These are phyloP conservation scores for Elanoides forficatus DNA, from an alignment of 2,113 vertebrate genomes.

Conservation along the genomic window DNA sequence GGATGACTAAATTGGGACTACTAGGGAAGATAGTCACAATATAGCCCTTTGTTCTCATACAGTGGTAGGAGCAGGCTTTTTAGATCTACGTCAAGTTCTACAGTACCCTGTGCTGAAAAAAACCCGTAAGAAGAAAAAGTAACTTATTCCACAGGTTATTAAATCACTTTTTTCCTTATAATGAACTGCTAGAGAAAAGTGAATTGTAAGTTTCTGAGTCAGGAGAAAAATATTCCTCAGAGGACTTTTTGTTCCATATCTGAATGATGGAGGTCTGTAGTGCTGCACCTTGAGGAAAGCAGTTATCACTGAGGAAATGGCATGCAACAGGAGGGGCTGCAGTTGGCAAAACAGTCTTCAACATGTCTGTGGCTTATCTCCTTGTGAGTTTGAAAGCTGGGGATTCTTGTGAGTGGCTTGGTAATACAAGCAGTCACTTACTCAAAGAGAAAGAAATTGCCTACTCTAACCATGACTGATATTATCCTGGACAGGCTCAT, in stretches of 20 bases:
- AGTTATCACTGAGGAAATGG: not conserved
- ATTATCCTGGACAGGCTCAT: not conserved
- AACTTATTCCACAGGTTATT: not conserved
- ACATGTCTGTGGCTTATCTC: not conserved
- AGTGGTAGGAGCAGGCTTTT: not conserved
- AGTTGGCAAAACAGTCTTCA: not conserved
- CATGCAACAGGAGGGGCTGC: not conserved
- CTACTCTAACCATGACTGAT: accelerated
- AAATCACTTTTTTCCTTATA: not conserved
- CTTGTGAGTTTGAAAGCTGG: not conserved
- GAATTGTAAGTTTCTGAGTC: not conserved
- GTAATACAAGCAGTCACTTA: not conserved
- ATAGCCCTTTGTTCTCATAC: not conserved
- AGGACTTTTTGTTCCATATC: not conserved
- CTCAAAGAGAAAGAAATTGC: not conserved
- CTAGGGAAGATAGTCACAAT: not conserved
- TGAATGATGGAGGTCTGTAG: not conserved
- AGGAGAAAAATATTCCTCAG: not conserved
- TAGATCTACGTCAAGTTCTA: not conserved
- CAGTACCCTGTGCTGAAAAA: not conserved
- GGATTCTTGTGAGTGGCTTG: not conserved
- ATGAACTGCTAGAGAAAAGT: not conserved
- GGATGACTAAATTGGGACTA: not conserved
- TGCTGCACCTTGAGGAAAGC: not conserved
- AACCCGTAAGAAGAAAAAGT: not conserved